These are phyloP conservation scores for Pentalonia nigronervosa DNA, from an alignment of 1,140 invertebrate species.

Conservation along the genomic window DNA sequence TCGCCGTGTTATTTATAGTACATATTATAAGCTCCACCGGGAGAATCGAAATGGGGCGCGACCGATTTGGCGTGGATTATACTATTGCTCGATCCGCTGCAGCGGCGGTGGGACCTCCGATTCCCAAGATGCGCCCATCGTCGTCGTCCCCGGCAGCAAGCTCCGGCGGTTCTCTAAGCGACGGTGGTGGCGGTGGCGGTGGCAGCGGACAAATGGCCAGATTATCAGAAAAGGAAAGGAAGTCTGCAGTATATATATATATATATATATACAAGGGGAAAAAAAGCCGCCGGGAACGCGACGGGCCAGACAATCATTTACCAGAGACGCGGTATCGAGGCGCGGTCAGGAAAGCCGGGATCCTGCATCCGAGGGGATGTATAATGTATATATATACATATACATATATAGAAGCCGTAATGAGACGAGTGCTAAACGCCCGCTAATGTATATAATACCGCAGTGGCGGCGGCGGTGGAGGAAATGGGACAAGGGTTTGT, in stretches of 20 bases:
- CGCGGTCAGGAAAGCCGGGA: neutral
- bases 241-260: neutral
- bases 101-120: neutral
- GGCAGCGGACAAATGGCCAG: slow-evolving; percentile 45
- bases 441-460: slow-evolving; percentile 23
- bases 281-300: slow-evolving; percentile 7
- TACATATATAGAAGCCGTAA: neutral
- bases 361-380: too few species aligned
- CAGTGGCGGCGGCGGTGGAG: neutral
- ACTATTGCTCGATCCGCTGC: neutral
- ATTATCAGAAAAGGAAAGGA: slow-evolving; percentile 32
- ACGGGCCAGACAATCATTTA: slow-evolving; percentile 26
- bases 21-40: neutral
- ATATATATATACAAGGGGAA: neutral
- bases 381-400: neutral
- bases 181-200: neutral
- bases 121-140: neutral
- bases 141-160: neutral
- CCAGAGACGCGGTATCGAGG: neutral
- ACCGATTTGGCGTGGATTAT: slow-evolving; percentile 20
- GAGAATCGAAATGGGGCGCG: neutral
- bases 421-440: slow-evolving; percentile 53
- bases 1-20: neutral
- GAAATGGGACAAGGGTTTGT: neutral
- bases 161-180: neutral